Percentiles rank a stretch among this genome's conserved stretches.
Conservation (phyloP, 2,797 vertebrate genomes). For the Tarsius wallacei region DNA sequence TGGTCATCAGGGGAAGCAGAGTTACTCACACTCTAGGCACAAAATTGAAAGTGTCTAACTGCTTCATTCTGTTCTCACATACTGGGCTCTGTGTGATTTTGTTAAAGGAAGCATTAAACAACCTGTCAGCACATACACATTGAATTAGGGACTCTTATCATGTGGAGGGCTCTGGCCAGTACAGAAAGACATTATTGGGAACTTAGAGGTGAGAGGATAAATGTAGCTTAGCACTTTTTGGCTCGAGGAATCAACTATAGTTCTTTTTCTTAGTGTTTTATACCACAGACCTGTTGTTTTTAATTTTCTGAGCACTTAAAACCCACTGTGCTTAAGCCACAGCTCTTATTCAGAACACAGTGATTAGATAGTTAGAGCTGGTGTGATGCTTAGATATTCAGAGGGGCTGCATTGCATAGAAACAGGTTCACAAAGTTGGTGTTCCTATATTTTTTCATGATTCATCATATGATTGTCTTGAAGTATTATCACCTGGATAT, state of each 20-base stretch:
- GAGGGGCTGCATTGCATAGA: not conserved
- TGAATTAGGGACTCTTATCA: conserved; percentile 13
- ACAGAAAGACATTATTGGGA: conserved; percentile 47
- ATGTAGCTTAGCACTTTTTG: conserved; percentile 39
- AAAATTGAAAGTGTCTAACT: conserved; percentile 69
- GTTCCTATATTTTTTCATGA: not conserved
- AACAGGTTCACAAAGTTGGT: not conserved
- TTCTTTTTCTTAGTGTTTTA: conserved; percentile 65
- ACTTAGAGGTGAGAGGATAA: conserved; percentile 42
- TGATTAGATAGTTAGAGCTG: conserved; percentile 58
- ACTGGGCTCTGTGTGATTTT: conserved; percentile 69
- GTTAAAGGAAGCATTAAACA: conserved; percentile 73
- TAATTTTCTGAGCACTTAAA: conserved; percentile 72
- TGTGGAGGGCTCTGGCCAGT: not conserved
- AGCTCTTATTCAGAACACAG: conserved; percentile 73
- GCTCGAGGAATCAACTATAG: conserved; percentile 43
- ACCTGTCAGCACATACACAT: conserved; percentile 51
- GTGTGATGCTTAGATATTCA: conserved; percentile 28
- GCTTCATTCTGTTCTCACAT: conserved; percentile 75
- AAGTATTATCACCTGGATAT: not conserved
- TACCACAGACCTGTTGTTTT: conserved; percentile 68
- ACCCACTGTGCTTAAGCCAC: conserved; percentile 75
- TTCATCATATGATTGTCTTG: not conserved
- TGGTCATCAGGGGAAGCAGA: conserved; percentile 47
- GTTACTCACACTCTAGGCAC: conserved; percentile 55